Conservation (phyloP, 2,888 invertebrate genomes). For the Hymenopus coronatus region DNA sequence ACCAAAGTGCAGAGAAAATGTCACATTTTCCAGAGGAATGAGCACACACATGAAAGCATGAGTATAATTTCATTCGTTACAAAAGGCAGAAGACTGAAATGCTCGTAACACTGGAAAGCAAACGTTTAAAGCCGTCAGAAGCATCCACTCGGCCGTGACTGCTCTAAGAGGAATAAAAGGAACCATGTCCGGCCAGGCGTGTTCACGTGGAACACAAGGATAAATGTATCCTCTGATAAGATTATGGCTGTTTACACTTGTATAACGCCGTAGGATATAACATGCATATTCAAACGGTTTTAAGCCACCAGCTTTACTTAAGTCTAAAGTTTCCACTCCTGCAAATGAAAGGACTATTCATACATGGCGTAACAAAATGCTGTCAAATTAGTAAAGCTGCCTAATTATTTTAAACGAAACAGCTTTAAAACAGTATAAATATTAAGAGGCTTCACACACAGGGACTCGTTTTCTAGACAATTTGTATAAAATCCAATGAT, state of each 20-base stretch:
- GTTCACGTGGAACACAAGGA: background rate
- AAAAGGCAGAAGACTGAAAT: background rate
- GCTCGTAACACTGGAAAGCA: background rate
- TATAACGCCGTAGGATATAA: background rate
- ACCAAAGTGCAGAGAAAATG: no score
- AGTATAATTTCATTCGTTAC: background rate
- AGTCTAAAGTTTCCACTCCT: background rate
- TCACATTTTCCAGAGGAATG: background rate
- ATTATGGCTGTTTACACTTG: background rate
- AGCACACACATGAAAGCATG: background rate
- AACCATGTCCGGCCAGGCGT: background rate
- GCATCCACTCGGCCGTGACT: background rate
- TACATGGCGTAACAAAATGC: no score
- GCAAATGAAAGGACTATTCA: background rate
- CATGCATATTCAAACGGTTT: background rate
- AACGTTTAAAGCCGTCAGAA: background rate
- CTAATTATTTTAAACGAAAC: no score
- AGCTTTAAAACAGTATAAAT: no score
- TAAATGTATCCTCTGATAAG: background rate
- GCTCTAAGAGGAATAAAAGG: background rate
- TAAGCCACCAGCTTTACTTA: background rate
- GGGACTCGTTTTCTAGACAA: no score
- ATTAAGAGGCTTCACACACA: no score
- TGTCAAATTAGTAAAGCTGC: no score
- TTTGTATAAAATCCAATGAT: no score